Conservation (phyloP, 35 echinoderm and acorn worm genomes). For the Acanthaster planci region DNA sequence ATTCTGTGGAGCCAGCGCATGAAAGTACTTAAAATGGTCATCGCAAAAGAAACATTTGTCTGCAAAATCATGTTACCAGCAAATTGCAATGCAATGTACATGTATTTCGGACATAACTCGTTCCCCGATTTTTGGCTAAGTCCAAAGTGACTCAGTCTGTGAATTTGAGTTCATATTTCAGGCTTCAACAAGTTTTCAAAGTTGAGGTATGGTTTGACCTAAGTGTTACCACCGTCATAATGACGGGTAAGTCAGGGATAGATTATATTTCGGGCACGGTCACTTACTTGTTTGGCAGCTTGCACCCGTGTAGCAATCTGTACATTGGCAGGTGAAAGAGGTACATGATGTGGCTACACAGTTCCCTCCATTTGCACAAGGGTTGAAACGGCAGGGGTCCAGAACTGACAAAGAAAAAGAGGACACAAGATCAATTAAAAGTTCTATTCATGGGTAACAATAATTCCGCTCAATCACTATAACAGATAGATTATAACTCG, state of each 20-base stretch:
- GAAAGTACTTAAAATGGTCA: too few relatives aligned
- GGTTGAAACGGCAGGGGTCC: constrained; percentile 25
- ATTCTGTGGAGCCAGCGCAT: too few relatives aligned
- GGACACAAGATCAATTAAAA: neutral
- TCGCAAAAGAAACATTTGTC: too few relatives aligned
- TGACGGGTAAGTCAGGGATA: neutral
- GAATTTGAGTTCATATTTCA: too few relatives aligned
- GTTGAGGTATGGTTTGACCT: too few relatives aligned
- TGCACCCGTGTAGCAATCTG: constrained; percentile 8
- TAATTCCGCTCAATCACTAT: neutral
- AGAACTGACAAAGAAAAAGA: constrained; percentile 12
- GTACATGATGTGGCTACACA: neutral
- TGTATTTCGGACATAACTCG: too few relatives aligned
- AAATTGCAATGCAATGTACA: too few relatives aligned
- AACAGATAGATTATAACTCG: too few relatives aligned
- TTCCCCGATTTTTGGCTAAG: too few relatives aligned
- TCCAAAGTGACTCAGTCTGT: too few relatives aligned
- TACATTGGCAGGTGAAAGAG: constrained; percentile 5
- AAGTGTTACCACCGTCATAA: neutral
- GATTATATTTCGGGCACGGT: neutral
- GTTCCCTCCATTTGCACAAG: constrained; percentile 34
- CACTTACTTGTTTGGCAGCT: constrained; percentile 37
- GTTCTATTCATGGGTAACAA: neutral
- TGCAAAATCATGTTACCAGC: too few relatives aligned
- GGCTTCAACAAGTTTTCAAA: too few relatives aligned